A percentile compares a stretch with the other conserved stretches of the same genome.
Conservation (phyloP, 2,113 vertebrate genomes). For the Cyanistes caeruleus region DNA sequence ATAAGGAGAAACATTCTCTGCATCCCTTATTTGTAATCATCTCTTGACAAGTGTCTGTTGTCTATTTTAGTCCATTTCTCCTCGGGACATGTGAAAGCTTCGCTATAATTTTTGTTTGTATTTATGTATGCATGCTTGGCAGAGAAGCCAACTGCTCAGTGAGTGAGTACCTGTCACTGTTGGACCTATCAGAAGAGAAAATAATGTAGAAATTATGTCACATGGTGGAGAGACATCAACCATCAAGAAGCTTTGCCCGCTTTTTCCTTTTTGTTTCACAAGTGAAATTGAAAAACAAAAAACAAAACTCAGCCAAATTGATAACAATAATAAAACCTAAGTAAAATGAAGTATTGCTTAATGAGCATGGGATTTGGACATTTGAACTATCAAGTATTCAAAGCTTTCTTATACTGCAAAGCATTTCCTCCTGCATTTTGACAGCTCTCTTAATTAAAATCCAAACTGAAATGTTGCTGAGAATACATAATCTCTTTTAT, state of each 20-base stretch:
- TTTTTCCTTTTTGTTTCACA: neutral
- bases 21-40: neutral
- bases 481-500: neutral
- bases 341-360: neutral
- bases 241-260: neutral
- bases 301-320: neutral
- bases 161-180: neutral
- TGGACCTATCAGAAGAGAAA: neutral
- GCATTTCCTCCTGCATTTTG: neutral
- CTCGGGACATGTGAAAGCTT: neutral
- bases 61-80: neutral
- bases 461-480: neutral
- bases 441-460: neutral
- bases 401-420: neutral
- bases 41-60: neutral
- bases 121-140: neutral
- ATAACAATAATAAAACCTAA: neutral
- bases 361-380: neutral
- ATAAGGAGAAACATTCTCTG: neutral
- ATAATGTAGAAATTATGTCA: neutral
- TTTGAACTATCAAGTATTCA: neutral
- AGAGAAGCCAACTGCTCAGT: neutral
- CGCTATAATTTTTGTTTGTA: neutral
- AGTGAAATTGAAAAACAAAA: neutral
- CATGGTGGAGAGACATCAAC: neutral